These are phyloP conservation scores for Sipha flava DNA, from an alignment of 1,140 invertebrate species.

Conservation along the genomic window DNA sequence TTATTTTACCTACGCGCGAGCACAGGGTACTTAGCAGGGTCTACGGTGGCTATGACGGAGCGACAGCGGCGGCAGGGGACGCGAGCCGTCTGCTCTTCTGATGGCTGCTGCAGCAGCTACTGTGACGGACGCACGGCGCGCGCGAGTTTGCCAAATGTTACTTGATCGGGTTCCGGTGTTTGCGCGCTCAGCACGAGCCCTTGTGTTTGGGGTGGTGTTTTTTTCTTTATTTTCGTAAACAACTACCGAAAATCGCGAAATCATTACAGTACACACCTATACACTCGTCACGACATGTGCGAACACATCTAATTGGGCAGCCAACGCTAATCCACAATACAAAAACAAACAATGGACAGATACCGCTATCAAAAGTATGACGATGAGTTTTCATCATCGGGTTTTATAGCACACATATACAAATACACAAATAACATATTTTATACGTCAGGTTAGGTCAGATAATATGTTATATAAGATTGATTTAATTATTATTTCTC, in stretches of 20 bases:
- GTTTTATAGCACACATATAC: background rate
- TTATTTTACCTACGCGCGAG: background rate
- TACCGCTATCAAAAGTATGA: background rate
- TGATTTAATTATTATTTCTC: background rate
- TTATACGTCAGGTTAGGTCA: too few species aligned
- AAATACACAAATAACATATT: too few species aligned
- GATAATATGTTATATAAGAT: too few species aligned
- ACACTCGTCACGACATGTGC: conserved; percentile 8
- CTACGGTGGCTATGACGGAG: background rate
- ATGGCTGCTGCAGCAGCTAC: background rate
- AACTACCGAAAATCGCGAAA: conserved; percentile 29
- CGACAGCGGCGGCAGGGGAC: background rate
- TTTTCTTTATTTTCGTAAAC: conserved; percentile 13
- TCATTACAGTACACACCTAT: background rate
- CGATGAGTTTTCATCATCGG: background rate
- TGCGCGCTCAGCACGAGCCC: background rate
- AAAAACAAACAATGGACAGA: background rate
- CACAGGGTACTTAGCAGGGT: conserved; percentile 15
- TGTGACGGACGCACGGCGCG: background rate
- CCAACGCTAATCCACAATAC: background rate
- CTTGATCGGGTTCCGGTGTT: conserved; percentile 16
- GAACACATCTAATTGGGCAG: conserved; percentile 23
- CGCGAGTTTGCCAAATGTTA: conserved; percentile 30
- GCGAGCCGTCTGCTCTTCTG: conserved; percentile 22
- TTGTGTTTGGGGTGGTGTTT: conserved; percentile 10